A percentile compares a stretch with the other conserved stretches of the same genome.
Evolutionary conservation across 2,797 vertebrate genomes (phyloP).

Genomic region (Lacerta agilis): DNA sequence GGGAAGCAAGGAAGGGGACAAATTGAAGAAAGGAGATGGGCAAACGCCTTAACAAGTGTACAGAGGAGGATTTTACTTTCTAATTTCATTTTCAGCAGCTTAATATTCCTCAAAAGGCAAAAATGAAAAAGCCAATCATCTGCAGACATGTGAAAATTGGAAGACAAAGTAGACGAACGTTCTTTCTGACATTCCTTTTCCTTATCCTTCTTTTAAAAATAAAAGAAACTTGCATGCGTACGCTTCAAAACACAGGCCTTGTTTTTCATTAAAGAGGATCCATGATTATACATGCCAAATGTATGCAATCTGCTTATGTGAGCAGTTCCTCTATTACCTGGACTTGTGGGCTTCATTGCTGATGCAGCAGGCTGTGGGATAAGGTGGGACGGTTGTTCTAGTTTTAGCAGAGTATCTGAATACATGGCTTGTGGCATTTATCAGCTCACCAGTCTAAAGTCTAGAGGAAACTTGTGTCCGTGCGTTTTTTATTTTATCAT

Average conservation of each 20-base stretch:
- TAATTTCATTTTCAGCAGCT: constrained; percentile 54
- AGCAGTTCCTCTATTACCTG: background rate
- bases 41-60: constrained; percentile 16
- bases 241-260: background rate
- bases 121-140: constrained; percentile 54
- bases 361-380: background rate
- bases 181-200: constrained; percentile 35
- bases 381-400: background rate
- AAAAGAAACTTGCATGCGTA: background rate
- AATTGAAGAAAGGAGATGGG: constrained; percentile 17
- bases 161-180: background rate
- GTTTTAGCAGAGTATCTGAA: constrained; percentile 8
- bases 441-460: background rate
- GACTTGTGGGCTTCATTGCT: background rate
- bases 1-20: constrained; percentile 28
- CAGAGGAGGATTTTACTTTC: constrained; percentile 40
- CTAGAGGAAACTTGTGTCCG: background rate
- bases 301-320: background rate
- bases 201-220: constrained; percentile 1
- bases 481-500: too few species aligned
- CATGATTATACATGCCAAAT: background rate
- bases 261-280: background rate
- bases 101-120: constrained; percentile 62
- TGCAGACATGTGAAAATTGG: constrained; percentile 50
- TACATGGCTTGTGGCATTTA: constrained; percentile 1